Conservation (phyloP, 2,797 vertebrate genomes). For the Enteromius thamalakanensis region DNA sequence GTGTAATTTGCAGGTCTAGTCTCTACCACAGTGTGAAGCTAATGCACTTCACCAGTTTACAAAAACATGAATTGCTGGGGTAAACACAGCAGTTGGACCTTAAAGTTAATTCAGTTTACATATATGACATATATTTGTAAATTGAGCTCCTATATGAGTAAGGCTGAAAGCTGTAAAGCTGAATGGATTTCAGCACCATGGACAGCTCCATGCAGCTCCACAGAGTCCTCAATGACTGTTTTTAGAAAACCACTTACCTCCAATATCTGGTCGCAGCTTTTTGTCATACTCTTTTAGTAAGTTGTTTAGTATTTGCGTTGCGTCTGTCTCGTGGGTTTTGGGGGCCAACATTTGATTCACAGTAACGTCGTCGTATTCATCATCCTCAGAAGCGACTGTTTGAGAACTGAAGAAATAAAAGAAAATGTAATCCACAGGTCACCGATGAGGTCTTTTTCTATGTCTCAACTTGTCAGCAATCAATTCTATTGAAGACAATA, state of each 20-base stretch:
- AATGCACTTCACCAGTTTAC: constrained; percentile 13
- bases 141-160: not conserved
- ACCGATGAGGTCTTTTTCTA: not conserved
- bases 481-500: not conserved
- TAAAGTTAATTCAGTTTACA: not conserved
- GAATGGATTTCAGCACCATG: constrained; percentile 43
- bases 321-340: constrained; percentile 86
- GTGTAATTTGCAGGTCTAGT: constrained; percentile 3
- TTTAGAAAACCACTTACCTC: constrained; percentile 80
- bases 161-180: not conserved
- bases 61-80: not conserved
- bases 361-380: constrained; percentile 87
- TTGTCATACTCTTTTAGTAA: constrained; percentile 92
- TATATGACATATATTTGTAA: not conserved
- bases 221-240: not conserved
- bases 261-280: constrained; percentile 94
- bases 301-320: constrained; percentile 92
- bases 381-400: constrained; percentile 85
- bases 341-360: constrained; percentile 90
- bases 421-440: not conserved
- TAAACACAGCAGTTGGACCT: constrained; percentile 13
- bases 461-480: not conserved
- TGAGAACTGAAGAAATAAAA: constrained; percentile 76
- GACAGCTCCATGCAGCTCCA: constrained; percentile 26
- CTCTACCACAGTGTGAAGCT: not conserved